A percentile compares a stretch with the other conserved stretches of the same genome.
phyloP scores from a whole-genome alignment of 1,140 invertebrate species.

The Magallana gigas region DNA sequence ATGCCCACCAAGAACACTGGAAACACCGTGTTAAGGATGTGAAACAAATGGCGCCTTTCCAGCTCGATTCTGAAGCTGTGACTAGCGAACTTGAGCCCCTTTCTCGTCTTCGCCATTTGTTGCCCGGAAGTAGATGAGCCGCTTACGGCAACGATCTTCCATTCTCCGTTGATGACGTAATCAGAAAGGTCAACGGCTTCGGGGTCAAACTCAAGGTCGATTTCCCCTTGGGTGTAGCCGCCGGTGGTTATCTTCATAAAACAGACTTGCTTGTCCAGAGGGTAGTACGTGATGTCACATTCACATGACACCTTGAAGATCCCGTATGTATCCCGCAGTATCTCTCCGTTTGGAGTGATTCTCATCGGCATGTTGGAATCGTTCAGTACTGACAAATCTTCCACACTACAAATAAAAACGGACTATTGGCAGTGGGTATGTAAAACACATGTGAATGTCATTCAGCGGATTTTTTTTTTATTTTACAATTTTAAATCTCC shows the following conservation, averaged over 20 bases:
- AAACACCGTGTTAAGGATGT: slow-evolving; percentile 61
- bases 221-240: slow-evolving; percentile 47
- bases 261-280: slow-evolving; percentile 45
- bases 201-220: slow-evolving; percentile 2
- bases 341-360: slow-evolving; percentile 12
- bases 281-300: slow-evolving; percentile 46
- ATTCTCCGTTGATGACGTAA: slow-evolving; percentile 49
- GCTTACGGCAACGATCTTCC: neutral
- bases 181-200: slow-evolving; percentile 2
- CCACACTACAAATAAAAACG: slow-evolving; percentile 30
- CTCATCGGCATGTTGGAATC: slow-evolving; percentile 43
- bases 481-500: no score
- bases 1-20: slow-evolving; percentile 61
- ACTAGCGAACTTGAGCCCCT: neutral
- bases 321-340: slow-evolving; percentile 36
- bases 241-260: slow-evolving; percentile 44
- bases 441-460: no score
- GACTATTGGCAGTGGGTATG: no score
- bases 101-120: neutral
- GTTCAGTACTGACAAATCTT: slow-evolving; percentile 46
- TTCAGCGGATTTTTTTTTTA: no score
- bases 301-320: slow-evolving; percentile 49
- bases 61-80: slow-evolving; percentile 59
- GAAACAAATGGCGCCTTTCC: slow-evolving; percentile 54
- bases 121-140: neutral